A percentile compares a stretch with the other conserved stretches of the same genome.
phyloP scores from a whole-genome alignment of 2,888 invertebrate species.

The Sesia bembeciformis region DNA sequence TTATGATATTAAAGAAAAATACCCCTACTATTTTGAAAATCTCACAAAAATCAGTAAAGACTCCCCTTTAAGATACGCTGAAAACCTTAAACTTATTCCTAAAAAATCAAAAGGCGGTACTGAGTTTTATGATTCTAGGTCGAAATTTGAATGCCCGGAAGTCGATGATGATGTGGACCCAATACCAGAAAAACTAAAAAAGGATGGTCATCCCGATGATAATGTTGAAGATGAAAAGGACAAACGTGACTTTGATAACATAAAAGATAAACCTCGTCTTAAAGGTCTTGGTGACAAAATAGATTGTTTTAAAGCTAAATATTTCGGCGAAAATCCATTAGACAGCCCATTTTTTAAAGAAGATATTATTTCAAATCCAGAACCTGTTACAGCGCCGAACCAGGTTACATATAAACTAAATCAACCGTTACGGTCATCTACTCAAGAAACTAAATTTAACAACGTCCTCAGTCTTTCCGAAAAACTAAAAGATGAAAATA shows the following conservation, averaged over 20 bases:
- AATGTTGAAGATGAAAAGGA: slow-evolving; percentile 26
- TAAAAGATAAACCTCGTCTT: slow-evolving; percentile 65
- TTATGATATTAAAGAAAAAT: slow-evolving; percentile 55
- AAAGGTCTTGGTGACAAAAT: slow-evolving; percentile 81
- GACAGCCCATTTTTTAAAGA: slow-evolving; percentile 83
- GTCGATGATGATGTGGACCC: slow-evolving; percentile 71
- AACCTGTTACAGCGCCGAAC: slow-evolving; percentile 41
- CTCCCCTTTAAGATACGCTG: slow-evolving; percentile 79
- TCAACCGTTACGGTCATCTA: slow-evolving; percentile 5
- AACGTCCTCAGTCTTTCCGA: slow-evolving; percentile 8
- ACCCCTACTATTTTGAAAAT: slow-evolving; percentile 77
- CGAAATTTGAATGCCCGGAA: slow-evolving; percentile 66
- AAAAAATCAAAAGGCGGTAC: slow-evolving; percentile 77
- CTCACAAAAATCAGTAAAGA: slow-evolving; percentile 49
- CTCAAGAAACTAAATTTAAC: slow-evolving; percentile 9
- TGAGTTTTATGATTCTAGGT: slow-evolving; percentile 81
- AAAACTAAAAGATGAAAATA: slow-evolving; percentile 11
- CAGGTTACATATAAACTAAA: slow-evolving; percentile 21
- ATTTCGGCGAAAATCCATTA: slow-evolving; percentile 83
- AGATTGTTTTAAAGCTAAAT: slow-evolving; percentile 82
- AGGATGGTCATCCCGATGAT: slow-evolving; percentile 37
- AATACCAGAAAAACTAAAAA: slow-evolving; percentile 64
- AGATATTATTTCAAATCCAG: slow-evolving; percentile 63
- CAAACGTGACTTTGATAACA: slow-evolving; percentile 25
- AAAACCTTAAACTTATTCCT: slow-evolving; percentile 77